Evolutionary conservation across 2,113 vertebrate species (phyloP), one percentile per base, ranked within the genome.

Genomic region (Tamias sibiricus): DNA sequence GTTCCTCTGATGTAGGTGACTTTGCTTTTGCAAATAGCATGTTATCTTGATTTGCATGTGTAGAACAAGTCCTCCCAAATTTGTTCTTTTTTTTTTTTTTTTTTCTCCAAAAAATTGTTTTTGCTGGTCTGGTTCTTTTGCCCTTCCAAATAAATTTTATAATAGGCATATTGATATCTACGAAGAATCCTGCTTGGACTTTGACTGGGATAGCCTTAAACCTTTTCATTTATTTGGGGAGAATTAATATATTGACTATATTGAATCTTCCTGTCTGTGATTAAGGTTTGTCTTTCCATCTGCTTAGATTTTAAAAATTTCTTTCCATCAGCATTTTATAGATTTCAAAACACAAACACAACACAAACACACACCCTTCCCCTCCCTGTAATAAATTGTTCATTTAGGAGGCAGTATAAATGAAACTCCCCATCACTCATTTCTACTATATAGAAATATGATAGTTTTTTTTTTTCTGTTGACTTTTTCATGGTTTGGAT

Each of bases 161-260:
- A 75, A 75, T 79, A 72, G 71, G 44, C 13, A 80, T 71, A 37
- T 14, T 84, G 62, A 37, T 77, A 64, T 54, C 79, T 37, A 64
- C 1, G 71, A 89, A 92, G 59, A 91, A 44, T 71, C 30, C 19
- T 71, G n/a, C 9, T 89, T 95, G 64, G 47, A 88, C 68, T 95
- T 81, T 42, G 49, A 83, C 14, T 19, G 12, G 47, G 54, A 72
- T 22, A 59, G 68, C 24, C 22, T 66, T 66, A 95, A 44, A 76
- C 69, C 19, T 76, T 40, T 22, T 49, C 44, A 69, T 69, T 37
- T 62, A 17, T 59, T 49, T 87, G 40, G 69, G 32, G 69, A 59
- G 26, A 76, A 74, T 4, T 40, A 49, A 88, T 13, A 92, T 47
- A 1, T 4, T 54, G 68, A 68, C 32, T 28, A 19, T 47, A 74